These are phyloP conservation scores for Galeopterus variegatus DNA, from an alignment of 2,113 vertebrate species.

Conservation along the genomic window DNA sequence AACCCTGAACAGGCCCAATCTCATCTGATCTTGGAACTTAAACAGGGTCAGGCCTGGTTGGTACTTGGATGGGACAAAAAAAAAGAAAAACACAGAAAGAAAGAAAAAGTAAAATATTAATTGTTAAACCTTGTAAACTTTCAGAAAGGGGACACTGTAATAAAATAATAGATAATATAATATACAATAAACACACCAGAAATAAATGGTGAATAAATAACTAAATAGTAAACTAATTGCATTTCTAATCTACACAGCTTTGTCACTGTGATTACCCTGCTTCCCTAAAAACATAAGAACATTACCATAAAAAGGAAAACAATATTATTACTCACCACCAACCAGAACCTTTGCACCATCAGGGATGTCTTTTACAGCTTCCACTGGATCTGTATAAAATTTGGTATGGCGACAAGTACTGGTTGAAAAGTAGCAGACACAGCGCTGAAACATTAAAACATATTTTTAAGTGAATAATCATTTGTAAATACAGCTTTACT, in stretches of 20 bases:
- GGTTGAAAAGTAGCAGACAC: conserved; percentile 93
- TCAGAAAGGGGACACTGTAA: neutral
- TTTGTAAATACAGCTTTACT: neutral
- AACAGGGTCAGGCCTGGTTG: too few relatives aligned
- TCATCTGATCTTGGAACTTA: too few relatives aligned
- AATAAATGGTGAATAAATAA: neutral
- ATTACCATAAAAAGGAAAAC: neutral
- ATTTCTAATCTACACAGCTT: neutral
- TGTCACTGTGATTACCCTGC: neutral
- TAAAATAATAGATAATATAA: neutral
- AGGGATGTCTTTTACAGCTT: conserved; percentile 97
- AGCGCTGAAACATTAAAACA: conserved; percentile 87
- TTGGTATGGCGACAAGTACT: conserved; percentile 88
- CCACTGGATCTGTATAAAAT: conserved; percentile 94
- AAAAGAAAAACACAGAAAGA: neutral
- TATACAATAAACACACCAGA: neutral
- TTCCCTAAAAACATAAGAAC: neutral
- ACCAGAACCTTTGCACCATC: conserved; percentile 95
- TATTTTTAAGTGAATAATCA: conserved; percentile 1
- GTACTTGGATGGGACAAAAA: too few relatives aligned
- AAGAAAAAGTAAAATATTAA: neutral
- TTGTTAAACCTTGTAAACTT: conserved; percentile 15
- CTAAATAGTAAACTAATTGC: neutral
- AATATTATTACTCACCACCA: conserved; percentile 92
- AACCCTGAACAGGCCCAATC: too few relatives aligned